These are phyloP conservation scores for Pseudois nayaur DNA, from an alignment of 2,113 vertebrate genomes.

Conservation along the genomic window DNA sequence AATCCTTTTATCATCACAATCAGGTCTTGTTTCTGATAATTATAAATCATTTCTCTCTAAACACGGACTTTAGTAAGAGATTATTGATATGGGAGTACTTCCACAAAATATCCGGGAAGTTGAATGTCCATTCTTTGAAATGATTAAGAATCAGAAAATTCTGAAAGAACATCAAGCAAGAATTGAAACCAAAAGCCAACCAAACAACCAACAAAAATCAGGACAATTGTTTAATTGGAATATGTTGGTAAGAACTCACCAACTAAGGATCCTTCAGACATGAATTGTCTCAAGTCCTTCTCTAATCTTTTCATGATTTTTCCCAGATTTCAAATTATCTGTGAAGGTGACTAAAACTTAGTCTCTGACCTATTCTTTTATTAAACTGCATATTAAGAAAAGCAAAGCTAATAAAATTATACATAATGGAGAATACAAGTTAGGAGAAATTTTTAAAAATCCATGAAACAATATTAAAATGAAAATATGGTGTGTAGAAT, in stretches of 20 bases:
- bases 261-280: background rate
- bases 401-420: background rate
- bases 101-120: background rate
- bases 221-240: background rate
- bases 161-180: background rate
- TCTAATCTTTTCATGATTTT: background rate
- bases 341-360: background rate
- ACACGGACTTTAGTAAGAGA: background rate
- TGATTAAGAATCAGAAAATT: background rate
- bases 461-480: background rate
- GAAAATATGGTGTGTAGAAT: background rate
- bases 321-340: background rate
- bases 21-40: background rate
- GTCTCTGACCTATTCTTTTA: background rate
- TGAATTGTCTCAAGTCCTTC: background rate
- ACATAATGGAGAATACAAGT: background rate
- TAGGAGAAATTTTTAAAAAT: background rate
- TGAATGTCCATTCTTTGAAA: background rate
- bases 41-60: background rate
- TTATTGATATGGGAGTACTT: background rate
- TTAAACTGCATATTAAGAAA: background rate
- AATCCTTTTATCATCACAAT: background rate
- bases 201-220: background rate
- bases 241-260: background rate
- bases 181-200: background rate